These are phyloP conservation scores for Drosophila lacteicornis DNA, from an alignment of 1,140 invertebrate genomes.

Conservation along the genomic window DNA sequence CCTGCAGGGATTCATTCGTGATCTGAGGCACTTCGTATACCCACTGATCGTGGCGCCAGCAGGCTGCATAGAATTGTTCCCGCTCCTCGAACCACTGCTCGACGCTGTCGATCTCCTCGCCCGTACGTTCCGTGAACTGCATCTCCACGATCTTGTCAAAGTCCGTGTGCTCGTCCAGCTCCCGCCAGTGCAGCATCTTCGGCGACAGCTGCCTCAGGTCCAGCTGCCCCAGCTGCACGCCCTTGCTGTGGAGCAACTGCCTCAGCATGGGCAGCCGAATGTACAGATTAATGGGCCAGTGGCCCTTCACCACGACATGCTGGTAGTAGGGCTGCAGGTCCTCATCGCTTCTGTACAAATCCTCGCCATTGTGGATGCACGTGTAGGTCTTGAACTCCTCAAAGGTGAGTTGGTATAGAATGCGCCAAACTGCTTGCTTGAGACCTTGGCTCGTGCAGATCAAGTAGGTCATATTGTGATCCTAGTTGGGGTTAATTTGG, in stretches of 20 bases:
- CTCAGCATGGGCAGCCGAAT: constrained; percentile 29
- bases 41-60: constrained; percentile 56
- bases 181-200: constrained; percentile 48
- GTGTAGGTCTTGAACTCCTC: constrained; percentile 49
- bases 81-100: constrained; percentile 18
- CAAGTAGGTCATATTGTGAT: constrained; percentile 51
- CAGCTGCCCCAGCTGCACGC: constrained; percentile 29
- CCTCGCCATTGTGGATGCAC: constrained; percentile 27
- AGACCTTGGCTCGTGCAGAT: constrained; percentile 41
- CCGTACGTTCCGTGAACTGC: constrained; percentile 20
- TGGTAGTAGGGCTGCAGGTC: constrained; percentile 21
- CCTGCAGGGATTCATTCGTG: not conserved
- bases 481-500: constrained; percentile 12
- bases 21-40: constrained; percentile 37
- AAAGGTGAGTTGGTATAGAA: constrained; percentile 41
- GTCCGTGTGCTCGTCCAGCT: constrained; percentile 33
- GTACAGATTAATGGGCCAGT: constrained; percentile 54
- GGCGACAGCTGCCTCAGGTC: constrained; percentile 49
- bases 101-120: not conserved
- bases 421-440: constrained; percentile 44
- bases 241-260: constrained; percentile 47
- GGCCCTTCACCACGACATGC: constrained; percentile 48
- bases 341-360: constrained; percentile 16
- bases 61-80: constrained; percentile 26
- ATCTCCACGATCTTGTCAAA: constrained; percentile 49